Conservation (phyloP, 2,113 vertebrate species). For the Camelus bactrianus region DNA sequence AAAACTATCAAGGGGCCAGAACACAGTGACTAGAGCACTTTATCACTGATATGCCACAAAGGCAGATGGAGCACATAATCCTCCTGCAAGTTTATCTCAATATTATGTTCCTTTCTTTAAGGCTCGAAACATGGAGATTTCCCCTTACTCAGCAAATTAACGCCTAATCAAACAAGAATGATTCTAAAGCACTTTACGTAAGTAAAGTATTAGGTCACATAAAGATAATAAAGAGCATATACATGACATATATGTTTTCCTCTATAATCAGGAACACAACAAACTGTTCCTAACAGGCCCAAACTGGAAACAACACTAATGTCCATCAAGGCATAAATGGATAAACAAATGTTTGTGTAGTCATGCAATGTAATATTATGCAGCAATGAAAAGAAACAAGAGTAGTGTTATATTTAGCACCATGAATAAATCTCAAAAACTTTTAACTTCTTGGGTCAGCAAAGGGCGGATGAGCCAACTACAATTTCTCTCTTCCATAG, state of each 20-base stretch:
- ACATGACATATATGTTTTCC: neutral
- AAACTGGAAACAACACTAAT: neutral
- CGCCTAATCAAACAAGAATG: neutral
- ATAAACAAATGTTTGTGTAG: neutral
- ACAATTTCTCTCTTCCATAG: neutral
- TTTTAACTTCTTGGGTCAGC: neutral
- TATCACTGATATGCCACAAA: neutral
- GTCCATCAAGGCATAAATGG: neutral
- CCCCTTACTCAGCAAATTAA: neutral
- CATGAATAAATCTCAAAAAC: neutral
- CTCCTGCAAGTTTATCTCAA: neutral
- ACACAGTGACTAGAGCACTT: neutral
- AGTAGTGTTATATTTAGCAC: neutral
- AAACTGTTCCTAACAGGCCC: neutral
- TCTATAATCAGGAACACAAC: neutral
- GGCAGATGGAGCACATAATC: neutral
- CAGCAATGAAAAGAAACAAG: neutral
- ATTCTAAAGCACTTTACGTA: neutral
- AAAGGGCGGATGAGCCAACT: neutral
- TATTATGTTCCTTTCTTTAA: neutral
- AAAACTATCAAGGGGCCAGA: neutral
- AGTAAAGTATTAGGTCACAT: neutral
- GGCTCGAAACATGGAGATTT: neutral
- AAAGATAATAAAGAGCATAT: neutral
- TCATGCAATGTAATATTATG: neutral